Percentiles rank a stretch among this genome's conserved stretches.
Conservation (phyloP, 2,888 invertebrate species). For the Laspeyria flexula region DNA sequence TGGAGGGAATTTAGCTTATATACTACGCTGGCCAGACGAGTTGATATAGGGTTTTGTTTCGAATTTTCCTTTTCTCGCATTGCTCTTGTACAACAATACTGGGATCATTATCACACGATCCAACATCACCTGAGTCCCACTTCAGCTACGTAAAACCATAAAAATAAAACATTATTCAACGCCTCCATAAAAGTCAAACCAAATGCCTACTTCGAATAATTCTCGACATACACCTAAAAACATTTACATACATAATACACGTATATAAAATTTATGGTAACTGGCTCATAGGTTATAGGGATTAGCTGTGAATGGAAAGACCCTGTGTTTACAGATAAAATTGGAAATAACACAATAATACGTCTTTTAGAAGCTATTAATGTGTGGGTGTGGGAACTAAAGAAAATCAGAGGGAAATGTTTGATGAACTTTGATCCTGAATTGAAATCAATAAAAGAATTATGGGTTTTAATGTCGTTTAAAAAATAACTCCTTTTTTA, state of each 20-base stretch:
- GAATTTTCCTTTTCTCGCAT: no score
- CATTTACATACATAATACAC: slow-evolving; percentile 72
- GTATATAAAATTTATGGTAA: slow-evolving; percentile 63
- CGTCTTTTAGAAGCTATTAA: background rate
- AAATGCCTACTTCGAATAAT: slow-evolving; percentile 80
- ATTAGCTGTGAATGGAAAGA: slow-evolving; percentile 30
- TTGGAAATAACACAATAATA: background rate
- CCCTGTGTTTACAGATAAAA: slow-evolving; percentile 6
- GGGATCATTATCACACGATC: background rate
- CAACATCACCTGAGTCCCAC: slow-evolving; percentile 8
- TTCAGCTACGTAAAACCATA: slow-evolving; percentile 55
- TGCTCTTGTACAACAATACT: background rate
- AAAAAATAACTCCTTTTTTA: no score
- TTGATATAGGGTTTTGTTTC: no score
- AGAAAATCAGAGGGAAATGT: background rate
- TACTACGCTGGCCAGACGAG: no score
- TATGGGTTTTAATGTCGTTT: no score
- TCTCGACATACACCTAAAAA: slow-evolving; percentile 69
- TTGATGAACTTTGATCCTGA: background rate
- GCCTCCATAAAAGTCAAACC: slow-evolving; percentile 71
- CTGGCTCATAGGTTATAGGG: slow-evolving; percentile 53
- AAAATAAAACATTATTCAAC: slow-evolving; percentile 82
- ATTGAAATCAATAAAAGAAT: no score
- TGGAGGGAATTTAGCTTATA: no score
- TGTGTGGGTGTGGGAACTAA: background rate